Conservation (phyloP, 2,113 vertebrate genomes). For the Heloderma charlesbogerti region DNA sequence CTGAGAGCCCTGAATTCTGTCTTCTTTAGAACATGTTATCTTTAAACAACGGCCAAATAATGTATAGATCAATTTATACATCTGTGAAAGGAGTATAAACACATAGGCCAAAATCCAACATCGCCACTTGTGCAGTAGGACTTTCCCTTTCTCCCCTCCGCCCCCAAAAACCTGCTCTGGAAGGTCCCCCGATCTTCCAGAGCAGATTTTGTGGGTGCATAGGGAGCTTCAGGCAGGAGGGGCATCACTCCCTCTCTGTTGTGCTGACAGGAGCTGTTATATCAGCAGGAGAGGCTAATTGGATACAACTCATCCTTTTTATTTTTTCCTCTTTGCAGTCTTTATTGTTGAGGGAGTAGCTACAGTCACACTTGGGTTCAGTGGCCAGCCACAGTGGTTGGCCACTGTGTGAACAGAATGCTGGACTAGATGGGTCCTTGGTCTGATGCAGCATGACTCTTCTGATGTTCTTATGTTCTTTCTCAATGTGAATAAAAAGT, state of each 20-base stretch:
- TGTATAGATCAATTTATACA: not conserved
- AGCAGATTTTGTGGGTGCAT: not conserved
- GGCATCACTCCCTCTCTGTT: not conserved
- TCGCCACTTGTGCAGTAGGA: not conserved
- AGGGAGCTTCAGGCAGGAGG: not conserved
- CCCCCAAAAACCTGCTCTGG: no score
- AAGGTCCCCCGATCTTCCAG: not conserved
- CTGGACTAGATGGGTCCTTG: no score
- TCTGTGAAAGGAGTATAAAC: not conserved
- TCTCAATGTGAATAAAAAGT: not conserved
- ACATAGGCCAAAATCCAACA: not conserved
- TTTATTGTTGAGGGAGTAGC: not conserved
- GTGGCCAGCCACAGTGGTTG: no score
- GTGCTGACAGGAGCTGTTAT: no score
- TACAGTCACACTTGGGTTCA: not conserved
- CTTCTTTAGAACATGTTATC: not conserved
- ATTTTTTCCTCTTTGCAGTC: not conserved
- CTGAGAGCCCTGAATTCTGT: not conserved
- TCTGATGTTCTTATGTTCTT: no score
- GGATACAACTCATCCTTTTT: not conserved
- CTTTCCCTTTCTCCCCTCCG: not conserved
- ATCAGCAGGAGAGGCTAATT: not conserved
- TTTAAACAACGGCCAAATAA: slow-evolving; percentile 1
- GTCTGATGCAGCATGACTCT: no score
- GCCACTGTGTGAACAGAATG: no score